phyloP scores from a whole-genome alignment of 2,113 vertebrate species.

The Murina feae region DNA sequence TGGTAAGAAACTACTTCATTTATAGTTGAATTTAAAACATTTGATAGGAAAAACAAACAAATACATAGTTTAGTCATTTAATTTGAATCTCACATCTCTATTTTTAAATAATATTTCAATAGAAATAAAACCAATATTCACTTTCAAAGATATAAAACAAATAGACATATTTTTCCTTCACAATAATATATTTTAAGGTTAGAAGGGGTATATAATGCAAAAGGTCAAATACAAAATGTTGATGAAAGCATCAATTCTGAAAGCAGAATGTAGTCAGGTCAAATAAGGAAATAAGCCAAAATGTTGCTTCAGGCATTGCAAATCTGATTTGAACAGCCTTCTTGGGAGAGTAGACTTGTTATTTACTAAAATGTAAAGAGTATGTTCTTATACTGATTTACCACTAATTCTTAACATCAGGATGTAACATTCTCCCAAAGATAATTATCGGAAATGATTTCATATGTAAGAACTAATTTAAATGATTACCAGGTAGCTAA shows the following conservation, averaged over 20 bases:
- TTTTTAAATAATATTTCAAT: constrained; percentile 47
- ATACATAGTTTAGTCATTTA: neutral
- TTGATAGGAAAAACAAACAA: neutral
- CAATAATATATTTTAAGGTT: constrained; percentile 49
- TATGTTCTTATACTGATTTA: constrained; percentile 70
- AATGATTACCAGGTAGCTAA: constrained; percentile 76
- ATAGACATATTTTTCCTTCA: constrained; percentile 41
- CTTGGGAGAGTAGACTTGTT: constrained; percentile 81
- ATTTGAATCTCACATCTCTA: constrained; percentile 14
- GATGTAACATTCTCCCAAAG: constrained; percentile 53
- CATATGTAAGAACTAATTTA: constrained; percentile 72
- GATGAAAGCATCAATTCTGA: constrained; percentile 83
- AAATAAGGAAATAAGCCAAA: constrained; percentile 79
- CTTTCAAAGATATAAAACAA: constrained; percentile 58
- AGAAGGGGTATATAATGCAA: constrained; percentile 71
- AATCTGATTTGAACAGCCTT: constrained; percentile 79
- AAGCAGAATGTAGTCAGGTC: constrained; percentile 77
- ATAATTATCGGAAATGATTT: constrained; percentile 65
- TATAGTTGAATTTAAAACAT: neutral
- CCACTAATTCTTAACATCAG: constrained; percentile 70
- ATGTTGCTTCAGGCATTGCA: constrained; percentile 77
- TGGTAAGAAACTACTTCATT: neutral
- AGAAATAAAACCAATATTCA: constrained; percentile 11
- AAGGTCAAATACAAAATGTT: constrained; percentile 79
- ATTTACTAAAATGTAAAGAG: constrained; percentile 83